Conservation (phyloP, 2,888 invertebrate genomes). For the Eristalinus sepulchralis region DNA sequence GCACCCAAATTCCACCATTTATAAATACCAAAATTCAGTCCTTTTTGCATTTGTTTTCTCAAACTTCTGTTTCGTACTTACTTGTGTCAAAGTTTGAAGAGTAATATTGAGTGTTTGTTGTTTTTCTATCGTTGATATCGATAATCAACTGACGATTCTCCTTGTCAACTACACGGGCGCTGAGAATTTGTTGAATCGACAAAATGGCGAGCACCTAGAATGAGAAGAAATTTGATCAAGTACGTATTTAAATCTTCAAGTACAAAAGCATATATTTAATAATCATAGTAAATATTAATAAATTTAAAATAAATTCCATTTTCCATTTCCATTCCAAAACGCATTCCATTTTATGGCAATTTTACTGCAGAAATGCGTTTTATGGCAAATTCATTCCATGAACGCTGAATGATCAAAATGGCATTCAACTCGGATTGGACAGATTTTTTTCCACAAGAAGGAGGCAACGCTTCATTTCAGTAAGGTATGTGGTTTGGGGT, state of each 20-base stretch:
- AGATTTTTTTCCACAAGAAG: not conserved
- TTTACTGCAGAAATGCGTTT: too few species aligned
- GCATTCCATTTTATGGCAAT: too few species aligned
- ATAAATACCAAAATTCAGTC: constrained; percentile 50
- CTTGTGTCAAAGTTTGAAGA: constrained; percentile 89
- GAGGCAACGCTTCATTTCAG: not conserved
- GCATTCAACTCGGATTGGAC: not conserved
- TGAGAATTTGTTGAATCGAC: constrained; percentile 79
- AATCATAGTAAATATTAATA: not conserved
- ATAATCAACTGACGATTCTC: constrained; percentile 85
- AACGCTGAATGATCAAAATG: not conserved
- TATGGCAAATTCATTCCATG: not conserved
- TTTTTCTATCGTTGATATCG: constrained; percentile 86
- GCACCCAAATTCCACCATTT: constrained; percentile 65
- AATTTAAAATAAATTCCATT: too few species aligned
- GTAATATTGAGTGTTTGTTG: constrained; percentile 88
- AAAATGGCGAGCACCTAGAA: constrained; percentile 81
- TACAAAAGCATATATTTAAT: not conserved
- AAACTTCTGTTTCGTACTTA: constrained; percentile 81
- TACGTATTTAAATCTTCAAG: not conserved
- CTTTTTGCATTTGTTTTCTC: constrained; percentile 36
- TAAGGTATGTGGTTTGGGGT: not conserved
- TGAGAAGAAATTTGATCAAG: not conserved
- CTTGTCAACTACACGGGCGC: constrained; percentile 76
- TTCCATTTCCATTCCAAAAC: too few species aligned